Base-by-base conservation (phyloP, 2,113 vertebrate genomes). In the Cygnus buccinator region DNA sequence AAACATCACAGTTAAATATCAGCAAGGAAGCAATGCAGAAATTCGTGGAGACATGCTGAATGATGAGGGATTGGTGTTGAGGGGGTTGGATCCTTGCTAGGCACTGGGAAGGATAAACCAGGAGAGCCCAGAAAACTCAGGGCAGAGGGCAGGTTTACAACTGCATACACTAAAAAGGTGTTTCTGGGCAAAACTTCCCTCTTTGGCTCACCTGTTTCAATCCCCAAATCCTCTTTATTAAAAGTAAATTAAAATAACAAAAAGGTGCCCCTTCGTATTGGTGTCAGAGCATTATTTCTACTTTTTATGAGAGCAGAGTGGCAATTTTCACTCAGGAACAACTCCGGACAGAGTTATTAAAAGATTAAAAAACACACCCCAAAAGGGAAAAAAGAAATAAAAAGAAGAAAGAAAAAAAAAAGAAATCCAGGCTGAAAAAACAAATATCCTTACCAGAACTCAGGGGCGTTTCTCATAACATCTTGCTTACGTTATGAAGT, bases 301-400 rank as follows among this genome's bases (percentile, higher is more conserved):
- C 63, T 46, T 96, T 81, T 89, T 84, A 65, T 75, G 83, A 92
- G 83, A 92, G 28, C 39, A 78, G 73, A 43, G 44, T 72, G 66
- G 66, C 50, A 84, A 71, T 90, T 96, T 95, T 92, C 77, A 94
- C 41, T 28, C 58, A 73, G 62, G 44, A 90, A 72, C 90, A 84
- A 75, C 41, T 93, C 73, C 0, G 31, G 76, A 46, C n/a, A 44
- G 55, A 94, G 85, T 92, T 96, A 96, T 96, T 96, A 95, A 94
- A 95, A 94, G 95, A 89, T 94, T 89, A 77, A 95, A 95, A 92
- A 92, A 86, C 85, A 90, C 75, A 62, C 43, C 74, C 67, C 10
- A 17, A 84, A 44, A 72, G 43, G 61, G 21, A 71, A 86, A 77
- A 52, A 8, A 3, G 6, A 84, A 87, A 88, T 50, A 72, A 77